These are phyloP conservation scores for Miniopterus natalensis DNA, from an alignment of 2,113 vertebrate species.

Conservation along the genomic window DNA sequence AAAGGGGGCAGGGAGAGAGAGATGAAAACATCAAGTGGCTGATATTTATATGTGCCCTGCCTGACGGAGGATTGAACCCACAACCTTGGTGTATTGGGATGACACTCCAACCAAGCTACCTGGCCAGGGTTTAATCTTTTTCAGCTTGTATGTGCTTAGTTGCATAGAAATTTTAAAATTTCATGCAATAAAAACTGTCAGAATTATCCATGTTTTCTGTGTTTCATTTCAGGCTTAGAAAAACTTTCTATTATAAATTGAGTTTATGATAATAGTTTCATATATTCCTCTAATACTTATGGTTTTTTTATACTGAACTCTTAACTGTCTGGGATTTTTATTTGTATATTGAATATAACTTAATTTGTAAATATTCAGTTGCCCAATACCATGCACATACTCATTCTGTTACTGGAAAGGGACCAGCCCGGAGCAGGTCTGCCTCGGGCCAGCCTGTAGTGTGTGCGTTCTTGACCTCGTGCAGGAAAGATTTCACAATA, in stretches of 20 bases:
- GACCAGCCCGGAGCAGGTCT: background rate
- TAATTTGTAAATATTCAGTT: slow-evolving; percentile 2
- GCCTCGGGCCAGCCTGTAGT: background rate
- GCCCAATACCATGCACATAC: background rate
- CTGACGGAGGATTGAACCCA: too few relatives aligned
- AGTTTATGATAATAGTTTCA: background rate
- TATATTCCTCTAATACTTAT: slow-evolving; percentile 2
- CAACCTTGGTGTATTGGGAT: too few relatives aligned
- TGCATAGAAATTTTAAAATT: background rate
- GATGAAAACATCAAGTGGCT: too few relatives aligned
- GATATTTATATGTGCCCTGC: too few relatives aligned
- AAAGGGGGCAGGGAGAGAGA: too few relatives aligned
- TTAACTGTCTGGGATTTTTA: slow-evolving; percentile 22
- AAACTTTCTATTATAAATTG: background rate
- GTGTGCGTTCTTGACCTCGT: background rate
- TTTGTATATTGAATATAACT: background rate
- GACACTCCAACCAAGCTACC: too few relatives aligned
- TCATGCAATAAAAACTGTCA: background rate
- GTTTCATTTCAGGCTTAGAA: background rate
- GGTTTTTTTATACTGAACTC: background rate
- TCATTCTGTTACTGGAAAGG: background rate
- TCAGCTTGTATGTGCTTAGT: background rate
- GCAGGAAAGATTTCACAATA: background rate
- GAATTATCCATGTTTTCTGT: background rate
- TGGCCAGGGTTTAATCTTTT: background rate